Evolutionary conservation across 2,113 vertebrate genomes (phyloP).

Genomic region (Callipepla squamata): DNA sequence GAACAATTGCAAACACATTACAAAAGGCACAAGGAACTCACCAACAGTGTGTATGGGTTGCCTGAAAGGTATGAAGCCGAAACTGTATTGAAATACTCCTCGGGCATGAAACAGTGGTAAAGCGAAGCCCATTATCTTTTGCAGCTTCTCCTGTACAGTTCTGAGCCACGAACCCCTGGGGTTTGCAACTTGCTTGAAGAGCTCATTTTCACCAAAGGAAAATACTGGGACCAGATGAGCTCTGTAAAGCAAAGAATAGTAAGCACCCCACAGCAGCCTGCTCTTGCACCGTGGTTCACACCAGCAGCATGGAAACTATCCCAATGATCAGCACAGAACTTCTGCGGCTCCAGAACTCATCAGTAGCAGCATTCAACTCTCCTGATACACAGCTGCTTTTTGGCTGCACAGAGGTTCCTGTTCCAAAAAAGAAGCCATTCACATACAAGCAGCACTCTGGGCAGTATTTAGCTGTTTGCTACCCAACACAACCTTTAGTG

Average conservation of each 20-base stretch:
- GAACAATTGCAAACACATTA: not conserved
- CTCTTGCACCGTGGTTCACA: not conserved
- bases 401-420: not conserved
- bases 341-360: not conserved
- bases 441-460: not conserved
- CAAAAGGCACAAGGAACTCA: conserved; percentile 64
- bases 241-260: conserved; percentile 66
- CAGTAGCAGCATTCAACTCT: not conserved
- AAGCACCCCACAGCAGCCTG: not conserved
- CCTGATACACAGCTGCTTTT: not conserved
- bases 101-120: conserved; percentile 82
- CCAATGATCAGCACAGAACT: not conserved
- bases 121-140: conserved; percentile 78
- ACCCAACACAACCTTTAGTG: not conserved
- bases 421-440: not conserved
- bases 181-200: conserved; percentile 86
- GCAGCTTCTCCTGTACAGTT: conserved; percentile 74
- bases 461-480: not conserved
- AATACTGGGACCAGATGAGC: conserved; percentile 89
- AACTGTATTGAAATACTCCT: conserved; percentile 86
- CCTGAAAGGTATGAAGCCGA: conserved; percentile 82
- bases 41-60: conserved; percentile 79
- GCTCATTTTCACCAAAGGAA: conserved; percentile 90
- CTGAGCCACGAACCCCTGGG: conserved; percentile 82
- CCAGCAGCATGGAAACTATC: not conserved